A percentile compares a stretch with the other conserved stretches of the same genome.
phyloP scores from a whole-genome alignment of 2,888 invertebrate genomes.

The Emesis furor region DNA sequence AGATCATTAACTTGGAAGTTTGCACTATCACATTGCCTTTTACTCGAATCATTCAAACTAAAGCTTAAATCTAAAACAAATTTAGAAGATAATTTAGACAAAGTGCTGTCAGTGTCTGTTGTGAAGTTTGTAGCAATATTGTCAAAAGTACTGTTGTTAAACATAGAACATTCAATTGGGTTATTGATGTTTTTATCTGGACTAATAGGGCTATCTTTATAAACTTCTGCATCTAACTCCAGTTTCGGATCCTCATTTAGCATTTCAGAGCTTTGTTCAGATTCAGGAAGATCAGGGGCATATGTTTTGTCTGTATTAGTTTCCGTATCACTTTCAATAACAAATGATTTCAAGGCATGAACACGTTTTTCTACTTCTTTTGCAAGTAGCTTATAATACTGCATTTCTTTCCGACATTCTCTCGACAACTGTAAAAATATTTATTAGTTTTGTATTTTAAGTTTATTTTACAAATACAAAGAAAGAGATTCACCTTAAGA shows the following conservation, averaged over 20 bases:
- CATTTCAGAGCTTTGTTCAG: conserved; percentile 79
- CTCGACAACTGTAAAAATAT: conserved; percentile 92
- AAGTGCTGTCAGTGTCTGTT: conserved; percentile 66
- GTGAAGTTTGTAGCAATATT: conserved; percentile 76
- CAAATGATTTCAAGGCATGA: conserved; percentile 84
- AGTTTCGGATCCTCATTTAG: conserved; percentile 72
- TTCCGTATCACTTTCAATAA: conserved; percentile 81
- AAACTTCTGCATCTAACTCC: conserved; percentile 71
- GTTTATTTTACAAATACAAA: neutral
- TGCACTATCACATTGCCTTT: conserved; percentile 72
- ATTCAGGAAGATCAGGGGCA: conserved; percentile 84
- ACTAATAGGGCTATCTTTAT: conserved; percentile 68
- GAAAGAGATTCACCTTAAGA: conserved; percentile 42
- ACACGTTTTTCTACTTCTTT: conserved; percentile 93
- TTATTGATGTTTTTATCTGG: conserved; percentile 67
- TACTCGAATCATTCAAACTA: conserved; percentile 81
- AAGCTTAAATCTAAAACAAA: conserved; percentile 83
- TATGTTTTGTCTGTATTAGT: conserved; percentile 81
- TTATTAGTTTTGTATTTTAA: conserved; percentile 31
- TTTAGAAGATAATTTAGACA: conserved; percentile 78
- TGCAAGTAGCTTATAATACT: conserved; percentile 93
- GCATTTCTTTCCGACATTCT: conserved; percentile 93
- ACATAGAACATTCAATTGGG: conserved; percentile 45
- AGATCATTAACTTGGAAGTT: conserved; percentile 76
- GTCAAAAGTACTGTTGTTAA: conserved; percentile 56